Evolutionary conservation across 1,140 invertebrate genomes (phyloP).

Genomic region (Tetramorium alpestre): DNA sequence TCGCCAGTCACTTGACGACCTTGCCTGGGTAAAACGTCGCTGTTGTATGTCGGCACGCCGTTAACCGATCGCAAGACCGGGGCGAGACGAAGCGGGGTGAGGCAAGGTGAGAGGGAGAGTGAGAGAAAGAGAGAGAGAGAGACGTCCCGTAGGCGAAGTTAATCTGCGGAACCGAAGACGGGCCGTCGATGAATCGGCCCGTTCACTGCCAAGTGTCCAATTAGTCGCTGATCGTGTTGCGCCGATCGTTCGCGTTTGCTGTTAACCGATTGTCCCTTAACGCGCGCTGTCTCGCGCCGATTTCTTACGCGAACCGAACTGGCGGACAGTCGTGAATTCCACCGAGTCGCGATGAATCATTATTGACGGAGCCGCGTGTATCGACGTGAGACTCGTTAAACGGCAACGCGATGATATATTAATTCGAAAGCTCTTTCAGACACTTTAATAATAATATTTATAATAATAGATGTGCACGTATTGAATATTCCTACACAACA

Average conservation of each 20-base stretch:
- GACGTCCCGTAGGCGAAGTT: conserved; percentile 65
- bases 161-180: conserved; percentile 66
- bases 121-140: neutral
- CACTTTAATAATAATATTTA: conserved; percentile 6
- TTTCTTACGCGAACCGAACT: conserved; percentile 29
- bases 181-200: conserved; percentile 50
- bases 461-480: neutral
- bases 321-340: neutral
- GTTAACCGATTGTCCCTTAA: conserved; percentile 65
- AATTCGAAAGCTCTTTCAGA: neutral
- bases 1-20: conserved; percentile 65
- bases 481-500: neutral
- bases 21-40: conserved; percentile 60
- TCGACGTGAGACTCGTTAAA: conserved; percentile 1
- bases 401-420: neutral
- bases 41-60: conserved; percentile 56
- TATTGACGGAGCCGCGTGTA: conserved; percentile 7
- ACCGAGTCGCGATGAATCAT: conserved; percentile 23
- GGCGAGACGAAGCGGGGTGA: neutral
- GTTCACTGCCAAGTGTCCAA: conserved; percentile 56
- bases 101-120: neutral
- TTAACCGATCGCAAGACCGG: conserved; percentile 65
- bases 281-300: conserved; percentile 37
- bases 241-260: conserved; percentile 39
- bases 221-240: conserved; percentile 64